Base-by-base conservation (phyloP, 2,888 invertebrate species). In the Scotopteryx bipunctaria region DNA sequence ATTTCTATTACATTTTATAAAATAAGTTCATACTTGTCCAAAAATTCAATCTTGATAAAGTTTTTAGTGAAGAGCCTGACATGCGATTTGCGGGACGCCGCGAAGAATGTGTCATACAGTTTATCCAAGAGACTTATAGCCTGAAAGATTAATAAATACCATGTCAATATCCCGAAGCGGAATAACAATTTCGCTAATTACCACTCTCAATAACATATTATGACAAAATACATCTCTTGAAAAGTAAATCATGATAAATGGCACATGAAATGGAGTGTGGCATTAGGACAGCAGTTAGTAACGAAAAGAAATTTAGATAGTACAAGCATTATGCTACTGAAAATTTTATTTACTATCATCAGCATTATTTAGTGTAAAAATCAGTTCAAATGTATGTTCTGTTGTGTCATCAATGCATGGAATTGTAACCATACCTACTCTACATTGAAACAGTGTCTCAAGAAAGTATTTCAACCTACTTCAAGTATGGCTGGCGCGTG, bases 21-120 rank as follows among this genome's bases (percentile, higher is more conserved):
- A 60, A 43, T 44, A 52, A 17, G 68, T 73, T 71, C 86, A 86
- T 91, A 93, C 93, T 93, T 92, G 81, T 91, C 91, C 81, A 92
- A 90, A 75, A 93, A 92, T 76, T 95, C 95, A 78, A 95, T 94
- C 91, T 95, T 95, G 72, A 95, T 91, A 81, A 91, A 95, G 67
- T 93, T 92, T 72, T 93, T 92, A 82, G 92, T 94, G 67, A 95
- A 90, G 76, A 89, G 84, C 71, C 91, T 92, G 76, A 92, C 87
- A 78, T 92, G 92, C 66, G 92, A 85, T 82, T 92, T 92, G 78
- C 82, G 85, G 63, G 81, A 81, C 70, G 85, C 78, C 81, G 78
- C 75, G 85, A 88, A 86, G 76, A 92, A 84, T 67, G 92, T 90
- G 69, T 89, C 89, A 80, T 91, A 91, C 77, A 94, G 92, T 85